Base-by-base conservation (phyloP, 2,797 vertebrate species). In the Poecilia picta region DNA sequence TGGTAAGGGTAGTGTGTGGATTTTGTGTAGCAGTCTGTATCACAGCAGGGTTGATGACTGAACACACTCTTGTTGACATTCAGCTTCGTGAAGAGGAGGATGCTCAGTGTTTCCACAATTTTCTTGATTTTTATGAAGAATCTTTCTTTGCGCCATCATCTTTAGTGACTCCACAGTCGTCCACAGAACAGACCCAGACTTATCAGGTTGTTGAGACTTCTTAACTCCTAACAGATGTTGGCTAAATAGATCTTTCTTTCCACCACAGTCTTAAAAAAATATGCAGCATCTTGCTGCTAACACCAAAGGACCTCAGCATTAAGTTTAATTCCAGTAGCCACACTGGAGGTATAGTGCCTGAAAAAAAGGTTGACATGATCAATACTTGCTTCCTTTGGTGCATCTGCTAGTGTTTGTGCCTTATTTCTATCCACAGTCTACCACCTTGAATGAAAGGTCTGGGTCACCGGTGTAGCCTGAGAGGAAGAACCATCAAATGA, bases 401-500 rank as follows among this genome's bases (percentile, higher is more conserved):
- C 41, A 68, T 68, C 18, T 68, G 8, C 64, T 20, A 68, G 72
- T 73, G 41, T 45, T 70, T 70, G 39, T 45, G 39, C n/a, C 68
- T 45, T 70, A 70, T 43, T 70, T 41, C 8, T 68, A 68, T 25
- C 68, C 25, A 45, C 11, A 45, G 66, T 45, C 41, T 45, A 45
- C 20, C 66, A 43, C 66, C 39, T 70, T 70, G 15, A 6, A 70
- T 70, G 12, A 70, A 70, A 41, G 68, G 68, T 70, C 41, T 70
- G 39, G 68, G 23, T 70, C 68, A 70, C 39, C n/a, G n/a, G 39
- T 43, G 39, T 45, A 45, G 39, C 39, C 68, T 70, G 68, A 45
- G 64, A 68, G 64, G 18, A 70, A 45, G 12, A 45, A 70, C 10
- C 39, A 70, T 25, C 41, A 70, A 70, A 70, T 70, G 68, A 70